These are phyloP conservation scores for Leucosticte australis DNA, from an alignment of 2,113 vertebrate species.

Conservation along the genomic window DNA sequence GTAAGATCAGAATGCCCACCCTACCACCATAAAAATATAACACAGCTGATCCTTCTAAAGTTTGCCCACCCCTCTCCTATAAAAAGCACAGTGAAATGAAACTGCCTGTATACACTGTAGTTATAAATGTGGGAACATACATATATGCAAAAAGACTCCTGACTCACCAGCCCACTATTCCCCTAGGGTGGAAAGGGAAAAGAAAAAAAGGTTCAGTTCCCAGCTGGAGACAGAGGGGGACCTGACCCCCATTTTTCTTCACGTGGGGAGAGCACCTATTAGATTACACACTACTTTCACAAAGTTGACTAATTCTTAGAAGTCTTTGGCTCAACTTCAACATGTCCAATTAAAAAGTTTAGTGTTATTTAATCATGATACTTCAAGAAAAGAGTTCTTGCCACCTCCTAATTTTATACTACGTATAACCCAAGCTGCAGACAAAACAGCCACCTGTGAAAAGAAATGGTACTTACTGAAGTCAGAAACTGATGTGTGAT, in stretches of 20 bases:
- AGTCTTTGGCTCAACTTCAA: background rate
- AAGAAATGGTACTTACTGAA: background rate
- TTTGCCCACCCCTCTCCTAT: background rate
- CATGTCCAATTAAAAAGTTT: background rate
- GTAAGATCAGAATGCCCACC: background rate
- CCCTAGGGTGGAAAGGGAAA: background rate
- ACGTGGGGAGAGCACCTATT: accelerated
- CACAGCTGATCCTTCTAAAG: background rate
- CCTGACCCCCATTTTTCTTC: background rate
- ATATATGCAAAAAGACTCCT: background rate
- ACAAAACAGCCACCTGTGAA: background rate
- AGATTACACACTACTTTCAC: background rate
- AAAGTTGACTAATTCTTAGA: background rate
- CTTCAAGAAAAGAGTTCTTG: background rate
- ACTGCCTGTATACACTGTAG: accelerated
- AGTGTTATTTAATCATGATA: background rate
- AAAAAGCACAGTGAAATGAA: background rate
- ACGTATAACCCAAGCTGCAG: background rate
- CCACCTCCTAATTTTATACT: background rate
- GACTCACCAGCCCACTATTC: background rate
- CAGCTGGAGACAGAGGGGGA: background rate
- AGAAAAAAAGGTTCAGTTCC: background rate
- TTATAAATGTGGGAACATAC: background rate
- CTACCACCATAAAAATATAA: background rate
- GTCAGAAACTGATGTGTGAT: background rate